These are phyloP conservation scores for Lagodon rhomboides DNA, from an alignment of 2,797 vertebrate genomes.

Conservation along the genomic window DNA sequence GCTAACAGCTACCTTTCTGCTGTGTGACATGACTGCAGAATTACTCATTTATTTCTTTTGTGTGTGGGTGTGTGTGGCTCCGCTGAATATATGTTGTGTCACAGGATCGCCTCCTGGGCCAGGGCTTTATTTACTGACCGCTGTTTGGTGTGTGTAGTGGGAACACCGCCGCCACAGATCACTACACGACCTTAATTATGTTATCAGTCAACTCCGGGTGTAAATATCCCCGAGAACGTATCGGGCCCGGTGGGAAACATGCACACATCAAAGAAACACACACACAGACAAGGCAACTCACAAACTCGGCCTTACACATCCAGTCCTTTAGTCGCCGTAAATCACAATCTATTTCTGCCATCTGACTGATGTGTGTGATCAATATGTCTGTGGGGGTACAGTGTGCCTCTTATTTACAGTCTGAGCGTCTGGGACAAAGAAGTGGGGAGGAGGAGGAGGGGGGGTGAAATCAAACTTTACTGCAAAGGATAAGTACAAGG, in stretches of 20 bases:
- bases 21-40: constrained; percentile 59
- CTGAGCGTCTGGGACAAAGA: constrained; percentile 29
- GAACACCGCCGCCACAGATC: constrained; percentile 76
- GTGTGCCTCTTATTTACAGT: constrained; percentile 67
- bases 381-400: constrained; percentile 66
- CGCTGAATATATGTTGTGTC: constrained; percentile 71
- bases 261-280: constrained; percentile 43
- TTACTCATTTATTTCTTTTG: constrained; percentile 45
- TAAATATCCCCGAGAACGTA: constrained; percentile 80
- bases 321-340: constrained; percentile 64
- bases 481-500: constrained; percentile 11
- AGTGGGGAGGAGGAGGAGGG: constrained; percentile 5
- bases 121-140: constrained; percentile 74
- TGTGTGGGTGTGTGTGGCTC: constrained; percentile 20
- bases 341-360: constrained; percentile 73
- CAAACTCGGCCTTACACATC: constrained; percentile 53
- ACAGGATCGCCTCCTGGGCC: constrained; percentile 60
- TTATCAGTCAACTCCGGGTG: constrained; percentile 80
- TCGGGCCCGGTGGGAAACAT: constrained; percentile 60
- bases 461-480: constrained; percentile 11
- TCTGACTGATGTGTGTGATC: constrained; percentile 72
- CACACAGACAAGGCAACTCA: constrained; percentile 25
- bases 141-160: constrained; percentile 61
- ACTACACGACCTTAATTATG: constrained; percentile 82
- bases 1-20: constrained; percentile 33